Base-by-base conservation (phyloP, 2,888 invertebrate species). In the Pardosa pseudoannulata region DNA sequence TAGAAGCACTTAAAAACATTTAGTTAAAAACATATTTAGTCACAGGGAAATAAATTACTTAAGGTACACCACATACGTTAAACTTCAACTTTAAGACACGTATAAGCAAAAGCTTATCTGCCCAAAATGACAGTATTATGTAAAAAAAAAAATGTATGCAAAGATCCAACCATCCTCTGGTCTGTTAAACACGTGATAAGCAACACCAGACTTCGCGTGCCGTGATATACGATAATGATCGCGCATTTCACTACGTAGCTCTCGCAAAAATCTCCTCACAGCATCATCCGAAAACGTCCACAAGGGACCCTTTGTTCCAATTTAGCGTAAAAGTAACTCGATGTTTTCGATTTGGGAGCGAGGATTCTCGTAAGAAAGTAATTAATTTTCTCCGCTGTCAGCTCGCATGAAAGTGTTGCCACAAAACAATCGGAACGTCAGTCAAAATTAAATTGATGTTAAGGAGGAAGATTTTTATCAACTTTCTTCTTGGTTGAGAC, bases 171-270 rank as follows among this genome's bases (percentile, higher is more conserved):
- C n/a, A 46, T 19, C 23, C 23, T 36, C 71, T 65, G 80, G 65
- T 28, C 50, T 73, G 73, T 80, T 80, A 72, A 46, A 27, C 73
- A 32, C 23, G 46, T 80, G 80, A 80, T 28, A 50, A 28, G 50
- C 73, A 79, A 71, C 64, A 62, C 70, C 64, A 64, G 27, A 50
- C 5, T 23, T 28, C 64, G 28, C 28, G 28, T 31, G 50, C 65
- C n/a, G n/a, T n/a, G 65, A 50, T 23, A 16, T 39, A 50, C 64
- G 80, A 80, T 80, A 67, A 80, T 46, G 56, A 80, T 80, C 80
- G 23, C 28, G n/a, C 19, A 13, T 71, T 79, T 79, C 41, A 50
- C 39, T 64, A 31, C 3, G n/a, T 31, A 36, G 64, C 19, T 39
- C 7, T 65, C 71, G 79, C 65, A 65, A 71, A n/a, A n/a, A n/a